These are phyloP conservation scores for Cryptotis parvus DNA, from an alignment of 2,113 vertebrate species.

Conservation along the genomic window DNA sequence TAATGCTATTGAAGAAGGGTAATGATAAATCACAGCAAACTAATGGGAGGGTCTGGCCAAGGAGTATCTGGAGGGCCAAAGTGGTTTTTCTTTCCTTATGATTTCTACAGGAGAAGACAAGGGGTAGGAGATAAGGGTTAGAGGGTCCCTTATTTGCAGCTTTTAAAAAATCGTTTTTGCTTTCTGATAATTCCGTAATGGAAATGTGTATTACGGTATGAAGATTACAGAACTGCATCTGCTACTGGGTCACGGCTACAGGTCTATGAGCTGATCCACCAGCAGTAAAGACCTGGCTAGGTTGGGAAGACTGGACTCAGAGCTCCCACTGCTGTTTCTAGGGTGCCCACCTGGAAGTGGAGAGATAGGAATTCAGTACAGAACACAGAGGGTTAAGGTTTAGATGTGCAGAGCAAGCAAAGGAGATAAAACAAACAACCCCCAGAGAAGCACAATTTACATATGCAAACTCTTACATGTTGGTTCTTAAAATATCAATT, in stretches of 20 bases:
- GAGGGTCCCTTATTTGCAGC: conserved; percentile 79
- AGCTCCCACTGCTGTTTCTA: conserved; percentile 99
- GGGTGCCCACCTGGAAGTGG: conserved; percentile 98
- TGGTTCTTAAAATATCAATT: conserved; percentile 53
- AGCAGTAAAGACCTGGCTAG: conserved; percentile 99
- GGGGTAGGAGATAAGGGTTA: conserved; percentile 64
- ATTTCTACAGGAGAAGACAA: conserved; percentile 79
- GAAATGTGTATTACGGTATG: conserved; percentile 83
- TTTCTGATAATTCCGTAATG: conserved; percentile 84
- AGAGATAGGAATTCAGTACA: conserved; percentile 93
- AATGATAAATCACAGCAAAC: conserved; percentile 72
- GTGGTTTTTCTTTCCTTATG: conserved; percentile 78
- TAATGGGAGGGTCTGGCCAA: conserved; percentile 74
- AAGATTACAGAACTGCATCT: conserved; percentile 88
- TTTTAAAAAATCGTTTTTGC: conserved; percentile 77
- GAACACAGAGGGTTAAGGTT: conserved; percentile 85
- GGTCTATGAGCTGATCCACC: conserved; percentile 99
- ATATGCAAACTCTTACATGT: conserved; percentile 63
- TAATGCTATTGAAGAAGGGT: conserved; percentile 66
- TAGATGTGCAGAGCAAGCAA: conserved; percentile 82
- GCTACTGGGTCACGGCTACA: conserved; percentile 94
- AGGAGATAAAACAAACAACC: conserved; percentile 78
- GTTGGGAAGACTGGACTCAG: conserved; percentile 99
- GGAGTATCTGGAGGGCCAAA: conserved; percentile 74
- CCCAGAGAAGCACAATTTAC: conserved; percentile 72